Evolutionary conservation across 1,140 invertebrate genomes (phyloP).

Genomic region (Drosophila murphyi): DNA sequence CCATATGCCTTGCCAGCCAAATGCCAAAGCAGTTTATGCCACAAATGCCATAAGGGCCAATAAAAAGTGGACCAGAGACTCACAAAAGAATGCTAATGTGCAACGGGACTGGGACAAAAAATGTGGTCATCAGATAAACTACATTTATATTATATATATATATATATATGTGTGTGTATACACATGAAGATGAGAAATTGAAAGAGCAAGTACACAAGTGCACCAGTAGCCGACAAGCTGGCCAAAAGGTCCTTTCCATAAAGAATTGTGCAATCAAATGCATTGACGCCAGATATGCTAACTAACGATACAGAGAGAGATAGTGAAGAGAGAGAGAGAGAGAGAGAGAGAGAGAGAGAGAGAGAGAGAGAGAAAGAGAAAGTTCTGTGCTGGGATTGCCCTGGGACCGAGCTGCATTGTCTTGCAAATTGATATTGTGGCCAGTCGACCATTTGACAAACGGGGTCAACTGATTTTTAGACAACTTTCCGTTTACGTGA

Average conservation of each 20-base stretch:
- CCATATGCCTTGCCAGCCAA: constrained; percentile 21
- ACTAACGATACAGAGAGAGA: constrained; percentile 34
- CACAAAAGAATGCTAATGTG: constrained; percentile 31
- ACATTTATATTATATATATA: background rate
- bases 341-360: background rate
- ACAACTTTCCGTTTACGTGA: constrained; percentile 58
- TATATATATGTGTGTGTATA: background rate
- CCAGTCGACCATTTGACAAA: constrained; percentile 25
- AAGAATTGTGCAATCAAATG: constrained; percentile 75
- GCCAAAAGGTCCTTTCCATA: constrained; percentile 43
- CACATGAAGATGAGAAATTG: constrained; percentile 28
- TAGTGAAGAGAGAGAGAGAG: background rate
- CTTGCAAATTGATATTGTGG: constrained; percentile 75
- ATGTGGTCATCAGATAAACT: constrained; percentile 42
- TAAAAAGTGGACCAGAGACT: constrained; percentile 27
- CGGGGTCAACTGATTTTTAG: constrained; percentile 44
- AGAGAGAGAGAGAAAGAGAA: constrained; percentile 5
- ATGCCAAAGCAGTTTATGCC: constrained; percentile 59
- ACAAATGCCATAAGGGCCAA: constrained; percentile 46
- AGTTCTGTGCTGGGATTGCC: constrained; percentile 9
- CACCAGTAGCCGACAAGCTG: constrained; percentile 45
- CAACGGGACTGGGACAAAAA: constrained; percentile 8
- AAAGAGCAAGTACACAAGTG: constrained; percentile 24
- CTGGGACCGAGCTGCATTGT: constrained; percentile 55
- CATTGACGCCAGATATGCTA: constrained; percentile 48